Conservation (phyloP, 2,888 invertebrate genomes). For the Tryphoninae sp. region DNA sequence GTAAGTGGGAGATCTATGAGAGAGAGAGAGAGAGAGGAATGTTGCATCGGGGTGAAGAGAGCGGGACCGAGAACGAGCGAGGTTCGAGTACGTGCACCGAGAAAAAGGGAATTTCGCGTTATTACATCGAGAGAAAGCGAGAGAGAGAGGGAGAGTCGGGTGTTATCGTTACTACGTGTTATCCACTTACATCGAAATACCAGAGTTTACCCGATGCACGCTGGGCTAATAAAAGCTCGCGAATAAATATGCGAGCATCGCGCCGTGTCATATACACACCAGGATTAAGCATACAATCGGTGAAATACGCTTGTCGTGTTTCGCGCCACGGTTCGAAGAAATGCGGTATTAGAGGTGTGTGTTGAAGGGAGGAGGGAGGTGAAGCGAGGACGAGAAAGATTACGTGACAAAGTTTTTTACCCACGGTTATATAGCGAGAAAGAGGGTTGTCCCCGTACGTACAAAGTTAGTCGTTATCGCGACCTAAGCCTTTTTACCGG, state of each 20-base stretch:
- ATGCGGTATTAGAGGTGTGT: constrained; percentile 9
- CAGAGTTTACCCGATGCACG: neutral
- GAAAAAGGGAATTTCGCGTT: constrained; percentile 48
- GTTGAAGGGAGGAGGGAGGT: neutral
- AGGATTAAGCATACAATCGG: constrained; percentile 34
- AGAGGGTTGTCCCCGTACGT: constrained; percentile 59
- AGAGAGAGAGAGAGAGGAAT: constrained; percentile 2
- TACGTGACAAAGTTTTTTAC: constrained; percentile 1
- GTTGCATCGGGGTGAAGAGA: neutral
- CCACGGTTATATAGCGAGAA: constrained; percentile 26
- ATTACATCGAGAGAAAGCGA: constrained; percentile 30
- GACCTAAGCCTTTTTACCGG: constrained; percentile 71
- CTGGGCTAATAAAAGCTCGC: constrained; percentile 38
- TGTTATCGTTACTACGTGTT: constrained; percentile 46
- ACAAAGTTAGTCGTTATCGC: constrained; percentile 77
- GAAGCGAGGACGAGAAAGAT: neutral
- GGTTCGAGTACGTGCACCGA: neutral
- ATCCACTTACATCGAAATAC: constrained; percentile 55
- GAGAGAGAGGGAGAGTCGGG: constrained; percentile 26
- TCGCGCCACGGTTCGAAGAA: neutral
- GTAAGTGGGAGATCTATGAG: constrained; percentile 5
- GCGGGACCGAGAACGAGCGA: constrained; percentile 2
- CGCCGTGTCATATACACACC: neutral
- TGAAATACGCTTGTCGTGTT: neutral
- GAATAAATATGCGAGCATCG: neutral